Base-by-base conservation (phyloP, 2,113 vertebrate genomes). In the Suncus etruscus region DNA sequence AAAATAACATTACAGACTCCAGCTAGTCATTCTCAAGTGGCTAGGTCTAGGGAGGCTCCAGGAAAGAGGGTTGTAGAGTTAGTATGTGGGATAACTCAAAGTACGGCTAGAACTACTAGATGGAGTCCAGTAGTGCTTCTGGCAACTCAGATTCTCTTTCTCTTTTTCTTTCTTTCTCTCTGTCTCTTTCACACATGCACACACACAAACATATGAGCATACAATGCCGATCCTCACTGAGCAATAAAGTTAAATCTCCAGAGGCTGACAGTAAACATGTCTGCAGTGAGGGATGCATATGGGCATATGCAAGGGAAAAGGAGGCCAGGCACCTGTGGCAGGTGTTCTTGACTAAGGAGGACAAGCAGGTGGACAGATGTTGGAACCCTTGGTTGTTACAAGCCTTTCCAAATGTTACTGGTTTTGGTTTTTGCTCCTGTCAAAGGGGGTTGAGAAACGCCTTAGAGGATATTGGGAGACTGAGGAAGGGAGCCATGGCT, bases 31-130 rank as follows among this genome's bases (percentile, higher is more conserved):
- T 78, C 70, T 82, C 48, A 58, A 77, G 74, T 85, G 61, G 50
- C 77, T 89, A 78, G 90, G 85, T 89, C 87, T 93, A 82, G 70
- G 32, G 84, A 94, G 87, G 73, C 29, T 50, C 45, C 77, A 50
- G 54, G 54, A 66, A 75, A 82, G 15, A 76, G 39, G 77, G 58
- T 4, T 1, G 0, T 1, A 5, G 58, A 87, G 20, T 39, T 7
- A 27, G 65, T 29, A 47, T 68, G 69, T 65, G 0, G 6, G 66
- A 18, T 29, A 88, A 8, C 32, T 79, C 54, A 11, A 25, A 80
- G 76, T 74, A 70, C 24, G 58, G 76, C 4, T 61, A 31, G 27
- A 0, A 1, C 29, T 47, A 66, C 0, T 61, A 85, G 70, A 63
- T 50, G 45, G 66, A 58, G 78, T 86, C 27, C n/a, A 48, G 3